Percentiles rank a stretch among this genome's conserved stretches.
Conservation (phyloP, 2,113 vertebrate species). For the Prunella fulvescens region DNA sequence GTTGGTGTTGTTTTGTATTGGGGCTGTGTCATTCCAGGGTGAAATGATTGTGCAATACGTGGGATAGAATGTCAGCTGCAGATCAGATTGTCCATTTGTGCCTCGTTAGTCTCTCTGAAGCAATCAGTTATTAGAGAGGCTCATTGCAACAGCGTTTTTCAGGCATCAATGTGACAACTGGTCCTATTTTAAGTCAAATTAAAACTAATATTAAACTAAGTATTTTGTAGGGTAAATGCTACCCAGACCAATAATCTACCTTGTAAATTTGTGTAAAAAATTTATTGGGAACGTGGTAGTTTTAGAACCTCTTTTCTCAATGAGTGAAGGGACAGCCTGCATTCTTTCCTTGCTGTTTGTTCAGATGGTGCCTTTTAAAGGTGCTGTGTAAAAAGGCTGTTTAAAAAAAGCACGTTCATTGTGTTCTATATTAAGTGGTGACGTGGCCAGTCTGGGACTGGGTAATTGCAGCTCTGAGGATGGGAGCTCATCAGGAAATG, state of each 20-base stretch:
- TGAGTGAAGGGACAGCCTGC: not conserved
- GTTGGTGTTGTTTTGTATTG: not conserved
- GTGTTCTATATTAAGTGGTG: constrained; percentile 40
- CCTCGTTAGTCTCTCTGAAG: not conserved
- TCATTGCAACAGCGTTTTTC: not conserved
- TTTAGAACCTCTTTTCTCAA: not conserved
- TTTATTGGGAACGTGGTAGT: no score
- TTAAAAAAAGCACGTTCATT: not conserved
- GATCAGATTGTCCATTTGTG: not conserved
- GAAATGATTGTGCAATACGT: not conserved
- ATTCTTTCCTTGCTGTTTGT: not conserved
- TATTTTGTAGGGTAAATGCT: not conserved
- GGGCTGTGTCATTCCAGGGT: not conserved
- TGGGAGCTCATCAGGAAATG: not conserved
- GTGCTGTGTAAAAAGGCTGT: not conserved
- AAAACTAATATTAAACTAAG: not conserved
- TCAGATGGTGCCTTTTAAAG: constrained; percentile 24
- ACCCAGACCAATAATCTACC: not conserved
- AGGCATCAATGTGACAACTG: not conserved
- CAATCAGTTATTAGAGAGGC: not conserved
- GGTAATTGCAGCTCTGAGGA: constrained; percentile 6
- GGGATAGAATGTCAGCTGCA: not conserved
- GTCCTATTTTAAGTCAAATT: not conserved
- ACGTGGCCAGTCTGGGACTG: not conserved
- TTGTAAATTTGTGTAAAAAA: not conserved